Conservation (phyloP, 2,113 vertebrate species). For the Desmodus rotundus region DNA sequence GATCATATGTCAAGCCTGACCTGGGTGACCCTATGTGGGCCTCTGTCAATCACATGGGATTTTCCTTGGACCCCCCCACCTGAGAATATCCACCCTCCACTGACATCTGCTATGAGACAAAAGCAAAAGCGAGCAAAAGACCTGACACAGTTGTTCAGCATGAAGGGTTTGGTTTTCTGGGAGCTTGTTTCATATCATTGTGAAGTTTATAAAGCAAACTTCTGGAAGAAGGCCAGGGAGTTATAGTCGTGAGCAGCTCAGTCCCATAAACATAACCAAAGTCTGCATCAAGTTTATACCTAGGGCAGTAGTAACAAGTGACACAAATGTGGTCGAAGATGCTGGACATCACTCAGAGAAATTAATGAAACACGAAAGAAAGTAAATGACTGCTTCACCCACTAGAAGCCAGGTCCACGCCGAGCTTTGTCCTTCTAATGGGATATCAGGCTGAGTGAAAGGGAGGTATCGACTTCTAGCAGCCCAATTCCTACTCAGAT, state of each 20-base stretch:
- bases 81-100: neutral
- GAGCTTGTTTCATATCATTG: constrained; percentile 4
- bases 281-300: constrained; percentile 46
- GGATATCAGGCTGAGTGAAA: neutral
- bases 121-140: neutral
- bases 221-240: constrained; percentile 48
- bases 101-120: neutral
- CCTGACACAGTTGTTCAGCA: neutral
- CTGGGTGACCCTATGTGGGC: neutral
- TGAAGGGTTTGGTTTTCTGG: constrained; percentile 22
- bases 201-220: constrained; percentile 53
- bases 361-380: constrained; percentile 55
- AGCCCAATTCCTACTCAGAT: neutral
- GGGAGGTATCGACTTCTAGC: neutral
- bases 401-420: neutral
- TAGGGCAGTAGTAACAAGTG: constrained; percentile 4
- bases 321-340: constrained; percentile 14
- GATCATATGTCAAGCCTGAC: constrained; percentile 20
- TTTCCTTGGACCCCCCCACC: constrained; percentile 30
- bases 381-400: neutral
- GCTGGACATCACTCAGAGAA: neutral
- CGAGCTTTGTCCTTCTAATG: neutral
- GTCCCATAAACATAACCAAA: constrained; percentile 62
- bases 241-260: neutral
- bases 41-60: constrained; percentile 41